These are phyloP conservation scores for Bellardia pandia DNA, from an alignment of 2,888 invertebrate species.

Conservation along the genomic window DNA sequence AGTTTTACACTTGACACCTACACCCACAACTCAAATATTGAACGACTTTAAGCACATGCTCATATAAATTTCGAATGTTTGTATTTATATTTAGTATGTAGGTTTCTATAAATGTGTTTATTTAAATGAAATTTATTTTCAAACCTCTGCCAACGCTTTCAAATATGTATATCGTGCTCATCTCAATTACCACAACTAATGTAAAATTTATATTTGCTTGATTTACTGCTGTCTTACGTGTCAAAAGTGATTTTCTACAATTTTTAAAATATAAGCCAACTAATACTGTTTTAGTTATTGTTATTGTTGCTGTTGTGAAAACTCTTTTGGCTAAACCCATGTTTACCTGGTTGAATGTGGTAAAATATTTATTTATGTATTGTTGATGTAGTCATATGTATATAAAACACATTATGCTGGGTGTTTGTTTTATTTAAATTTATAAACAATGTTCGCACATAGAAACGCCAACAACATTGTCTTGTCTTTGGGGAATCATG, in stretches of 20 bases:
- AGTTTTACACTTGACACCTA: constrained; percentile 3
- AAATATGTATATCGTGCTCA: constrained; percentile 59
- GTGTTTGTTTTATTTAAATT: constrained; percentile 68
- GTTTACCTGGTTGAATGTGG: neutral
- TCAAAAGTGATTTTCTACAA: constrained; percentile 73
- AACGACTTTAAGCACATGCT: neutral
- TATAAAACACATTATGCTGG: neutral
- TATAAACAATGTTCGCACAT: constrained; percentile 71
- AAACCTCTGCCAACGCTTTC: neutral
- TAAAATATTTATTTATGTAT: neutral
- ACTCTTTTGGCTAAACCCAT: constrained; percentile 8
- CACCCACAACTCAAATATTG: neutral
- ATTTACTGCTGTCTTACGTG: constrained; percentile 74
- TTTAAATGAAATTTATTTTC: constrained; percentile 8
- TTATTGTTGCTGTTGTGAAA: constrained; percentile 11
- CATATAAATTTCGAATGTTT: neutral
- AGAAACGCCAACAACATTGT: constrained; percentile 14
- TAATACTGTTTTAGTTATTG: constrained; percentile 7
- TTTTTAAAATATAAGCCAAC: constrained; percentile 43
- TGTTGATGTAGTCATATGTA: too few relatives aligned
- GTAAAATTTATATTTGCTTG: constrained; percentile 73
- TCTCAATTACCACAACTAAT: constrained; percentile 74
- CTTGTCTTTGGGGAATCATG: constrained; percentile 48
- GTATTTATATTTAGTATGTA: neutral
- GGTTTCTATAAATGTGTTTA: neutral